phyloP scores from a whole-genome alignment of 2,888 invertebrate species.

The Drosophila differens region DNA sequence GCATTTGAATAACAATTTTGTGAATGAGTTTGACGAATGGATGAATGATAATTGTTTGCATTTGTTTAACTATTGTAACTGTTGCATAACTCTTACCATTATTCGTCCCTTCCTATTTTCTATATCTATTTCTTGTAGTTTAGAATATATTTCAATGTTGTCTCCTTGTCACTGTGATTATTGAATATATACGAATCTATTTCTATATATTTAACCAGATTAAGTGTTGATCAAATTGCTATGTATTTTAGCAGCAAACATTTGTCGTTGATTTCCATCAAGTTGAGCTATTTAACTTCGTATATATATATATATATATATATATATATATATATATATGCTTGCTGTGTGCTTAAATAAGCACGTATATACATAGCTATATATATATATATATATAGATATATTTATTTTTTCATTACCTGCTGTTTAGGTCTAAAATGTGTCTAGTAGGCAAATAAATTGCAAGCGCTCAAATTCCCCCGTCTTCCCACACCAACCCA shows the following conservation, averaged over 20 bases:
- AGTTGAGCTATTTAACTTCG: not conserved
- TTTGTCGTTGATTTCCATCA: not conserved
- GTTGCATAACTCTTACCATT: conserved; percentile 4
- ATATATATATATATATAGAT: not conserved
- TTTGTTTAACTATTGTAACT: not conserved
- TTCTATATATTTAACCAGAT: not conserved
- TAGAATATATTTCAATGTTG: not conserved
- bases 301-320: not conserved
- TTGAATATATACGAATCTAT: not conserved
- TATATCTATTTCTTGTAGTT: not conserved
- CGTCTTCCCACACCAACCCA: not conserved
- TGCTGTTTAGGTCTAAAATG: conserved; percentile 45
- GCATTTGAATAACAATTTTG: conserved; percentile 3
- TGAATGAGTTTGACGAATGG: conserved; percentile 16
- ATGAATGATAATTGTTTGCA: not conserved
- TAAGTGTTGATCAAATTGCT: not conserved
- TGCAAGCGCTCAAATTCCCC: conserved; percentile 17
- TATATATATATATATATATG: not conserved
- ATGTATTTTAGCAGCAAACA: not conserved
- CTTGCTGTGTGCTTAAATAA: not conserved
- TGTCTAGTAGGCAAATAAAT: conserved; percentile 70
- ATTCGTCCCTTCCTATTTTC: not conserved
- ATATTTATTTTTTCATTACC: conserved; percentile 31
- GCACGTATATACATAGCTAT: not conserved
- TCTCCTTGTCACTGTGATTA: not conserved